Evolutionary conservation across 1,140 invertebrate genomes (phyloP), one percentile per base, ranked within the genome.

Genomic region (Drosophila seguyi): DNA sequence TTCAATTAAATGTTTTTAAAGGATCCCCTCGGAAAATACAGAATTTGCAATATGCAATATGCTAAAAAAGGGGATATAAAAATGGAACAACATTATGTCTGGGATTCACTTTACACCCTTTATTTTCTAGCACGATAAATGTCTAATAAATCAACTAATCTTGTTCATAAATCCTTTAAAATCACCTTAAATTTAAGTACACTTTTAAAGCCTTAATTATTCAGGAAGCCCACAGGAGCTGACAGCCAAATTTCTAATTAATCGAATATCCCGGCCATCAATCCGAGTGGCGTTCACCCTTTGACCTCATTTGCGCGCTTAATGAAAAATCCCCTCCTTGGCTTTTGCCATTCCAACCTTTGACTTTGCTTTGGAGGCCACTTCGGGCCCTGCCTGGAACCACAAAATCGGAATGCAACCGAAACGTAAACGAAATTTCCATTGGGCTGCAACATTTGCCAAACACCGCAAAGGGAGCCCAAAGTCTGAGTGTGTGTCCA

Each of bases 221-320:
- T 31, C 36, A 16, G 10, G 20, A 59, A 34, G 31, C 34, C 61
- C 20, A 53, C 48, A 57, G 62, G 62, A 50, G 39, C 29, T 22
- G 20, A 22, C 31, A 55, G 25, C 39, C 34, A 85, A 81, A 73
- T 61, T 68, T 84, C 84, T 84, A 88, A 87, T 87, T 88, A 88
- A 87, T 87, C 68, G 80, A 88, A 80, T 62, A 61, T 61, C 55
- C 55, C 48, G 22, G n/a, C 11, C 13, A 45, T 34, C 55, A 56
- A 55, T 50, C 34, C 7, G 25, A 27, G 38, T 25, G 41, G 53
- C 74, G 44, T 76, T 68, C 59, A 50, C 52, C 65, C 65, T 77
- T 71, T 61, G 65, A 78, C 75, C 74, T 71, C 53, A 71, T 78
- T 73, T 62, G 57, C 50, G 53, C 75, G 66, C 69, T 63, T 71